A percentile compares a stretch with the other conserved stretches of the same genome.
Conservation (phyloP, 2,113 vertebrate genomes). For the Heterocephalus glaber region DNA sequence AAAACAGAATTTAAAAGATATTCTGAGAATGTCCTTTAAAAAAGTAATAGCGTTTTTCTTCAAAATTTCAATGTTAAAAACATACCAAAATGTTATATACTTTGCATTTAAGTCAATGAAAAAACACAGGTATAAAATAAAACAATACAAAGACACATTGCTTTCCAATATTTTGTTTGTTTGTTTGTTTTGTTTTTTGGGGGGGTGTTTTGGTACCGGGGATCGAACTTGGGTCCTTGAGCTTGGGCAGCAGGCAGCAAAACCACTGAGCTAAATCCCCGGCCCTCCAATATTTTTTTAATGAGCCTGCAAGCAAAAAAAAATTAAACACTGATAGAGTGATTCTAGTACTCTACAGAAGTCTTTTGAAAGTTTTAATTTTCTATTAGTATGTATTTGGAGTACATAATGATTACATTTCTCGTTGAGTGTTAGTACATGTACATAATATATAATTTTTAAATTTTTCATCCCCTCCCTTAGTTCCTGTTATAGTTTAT, state of each 20-base stretch:
- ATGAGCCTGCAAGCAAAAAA: not conserved
- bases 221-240: too few relatives aligned
- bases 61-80: not conserved
- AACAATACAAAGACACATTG: not conserved
- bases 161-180: not conserved
- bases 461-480: not conserved
- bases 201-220: too few relatives aligned
- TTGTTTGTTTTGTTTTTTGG: too few relatives aligned
- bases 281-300: too few relatives aligned
- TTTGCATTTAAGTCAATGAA: not conserved
- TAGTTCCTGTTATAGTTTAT: not conserved
- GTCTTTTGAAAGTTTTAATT: too few relatives aligned
- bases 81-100: not conserved
- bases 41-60: not conserved
- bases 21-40: not conserved
- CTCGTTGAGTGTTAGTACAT: not conserved
- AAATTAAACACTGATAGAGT: not conserved
- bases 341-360: not conserved
- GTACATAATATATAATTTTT: not conserved
- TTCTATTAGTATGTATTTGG: not conserved
- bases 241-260: too few relatives aligned
- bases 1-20: not conserved
- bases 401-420: not conserved
- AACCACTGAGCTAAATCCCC: too few relatives aligned
- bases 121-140: not conserved